These are phyloP conservation scores for Boloria selene DNA, from an alignment of 2,888 invertebrate species.

Conservation along the genomic window DNA sequence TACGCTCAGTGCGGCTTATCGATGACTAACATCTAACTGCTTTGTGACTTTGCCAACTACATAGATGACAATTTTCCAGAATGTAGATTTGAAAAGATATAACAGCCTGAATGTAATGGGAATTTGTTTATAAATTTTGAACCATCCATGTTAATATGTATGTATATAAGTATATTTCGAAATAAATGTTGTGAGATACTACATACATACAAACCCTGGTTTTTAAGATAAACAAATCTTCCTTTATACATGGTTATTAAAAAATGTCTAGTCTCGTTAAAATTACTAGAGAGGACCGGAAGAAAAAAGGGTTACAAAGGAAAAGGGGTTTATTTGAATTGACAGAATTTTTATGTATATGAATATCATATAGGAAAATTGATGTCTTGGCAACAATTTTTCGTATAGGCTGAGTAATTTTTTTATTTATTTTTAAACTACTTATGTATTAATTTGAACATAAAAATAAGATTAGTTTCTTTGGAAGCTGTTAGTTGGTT, in stretches of 20 bases:
- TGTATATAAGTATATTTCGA: background rate
- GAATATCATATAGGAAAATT: slow-evolving; percentile 6
- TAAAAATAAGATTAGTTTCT: no score
- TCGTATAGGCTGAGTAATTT: background rate
- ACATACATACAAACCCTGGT: background rate
- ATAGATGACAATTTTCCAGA: slow-evolving; percentile 43
- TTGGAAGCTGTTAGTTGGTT: no score
- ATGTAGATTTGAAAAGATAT: slow-evolving; percentile 37
- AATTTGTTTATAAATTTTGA: background rate
- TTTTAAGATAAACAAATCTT: background rate
- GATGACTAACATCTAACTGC: slow-evolving; percentile 45
- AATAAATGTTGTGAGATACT: background rate
- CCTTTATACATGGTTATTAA: background rate
- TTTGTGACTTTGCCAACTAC: slow-evolving; percentile 46
- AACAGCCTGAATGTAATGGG: slow-evolving; percentile 16
- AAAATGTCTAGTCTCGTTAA: slow-evolving; percentile 7
- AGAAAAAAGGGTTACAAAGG: slow-evolving; percentile 13
- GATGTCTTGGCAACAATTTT: slow-evolving; percentile 3
- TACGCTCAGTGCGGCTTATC: slow-evolving; percentile 55
- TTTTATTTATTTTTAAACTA: no score
- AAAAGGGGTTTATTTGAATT: slow-evolving; percentile 22
- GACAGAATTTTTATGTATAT: slow-evolving; percentile 21
- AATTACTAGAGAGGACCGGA: slow-evolving; percentile 11
- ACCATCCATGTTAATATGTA: background rate
- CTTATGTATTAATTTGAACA: no score